phyloP scores from a whole-genome alignment of 2,113 vertebrate species.

The Triplophysa siluroides region DNA sequence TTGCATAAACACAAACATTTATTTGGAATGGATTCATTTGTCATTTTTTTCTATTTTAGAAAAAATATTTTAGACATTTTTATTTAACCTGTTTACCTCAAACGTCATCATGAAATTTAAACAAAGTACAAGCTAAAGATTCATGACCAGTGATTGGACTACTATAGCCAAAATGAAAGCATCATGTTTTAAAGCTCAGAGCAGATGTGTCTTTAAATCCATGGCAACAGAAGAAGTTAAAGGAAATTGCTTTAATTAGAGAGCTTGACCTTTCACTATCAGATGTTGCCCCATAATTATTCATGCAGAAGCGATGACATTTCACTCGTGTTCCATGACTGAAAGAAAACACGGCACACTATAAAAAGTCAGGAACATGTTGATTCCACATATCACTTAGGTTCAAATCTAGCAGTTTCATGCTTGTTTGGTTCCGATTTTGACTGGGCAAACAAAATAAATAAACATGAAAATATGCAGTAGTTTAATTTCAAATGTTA shows the following conservation, averaged over 20 bases:
- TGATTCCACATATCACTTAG: background rate
- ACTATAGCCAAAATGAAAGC: background rate
- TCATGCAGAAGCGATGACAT: constrained; percentile 14
- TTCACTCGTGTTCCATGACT: background rate
- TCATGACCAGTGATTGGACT: background rate
- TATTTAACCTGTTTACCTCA: no score
- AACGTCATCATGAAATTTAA: no score
- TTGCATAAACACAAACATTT: no score
- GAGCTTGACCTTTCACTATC: constrained; percentile 21
- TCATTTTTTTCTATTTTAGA: no score
- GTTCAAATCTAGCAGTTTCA: no score
- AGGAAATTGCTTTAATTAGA: constrained; percentile 25
- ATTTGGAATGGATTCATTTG: no score
- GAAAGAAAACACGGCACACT: background rate
- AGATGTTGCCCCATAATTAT: constrained; percentile 22
- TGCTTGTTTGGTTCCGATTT: background rate
- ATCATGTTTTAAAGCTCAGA: background rate
- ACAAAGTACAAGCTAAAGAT: no score
- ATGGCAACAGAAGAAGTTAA: background rate
- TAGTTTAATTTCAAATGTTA: no score
- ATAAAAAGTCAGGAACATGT: background rate
- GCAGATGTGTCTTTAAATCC: background rate
- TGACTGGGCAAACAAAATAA: background rate
- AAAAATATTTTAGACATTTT: no score
- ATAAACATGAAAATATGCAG: background rate